Evolutionary conservation across 2,113 vertebrate genomes (phyloP), one percentile per base, ranked within the genome.

Genomic region (Phrynosoma blainvillii): DNA sequence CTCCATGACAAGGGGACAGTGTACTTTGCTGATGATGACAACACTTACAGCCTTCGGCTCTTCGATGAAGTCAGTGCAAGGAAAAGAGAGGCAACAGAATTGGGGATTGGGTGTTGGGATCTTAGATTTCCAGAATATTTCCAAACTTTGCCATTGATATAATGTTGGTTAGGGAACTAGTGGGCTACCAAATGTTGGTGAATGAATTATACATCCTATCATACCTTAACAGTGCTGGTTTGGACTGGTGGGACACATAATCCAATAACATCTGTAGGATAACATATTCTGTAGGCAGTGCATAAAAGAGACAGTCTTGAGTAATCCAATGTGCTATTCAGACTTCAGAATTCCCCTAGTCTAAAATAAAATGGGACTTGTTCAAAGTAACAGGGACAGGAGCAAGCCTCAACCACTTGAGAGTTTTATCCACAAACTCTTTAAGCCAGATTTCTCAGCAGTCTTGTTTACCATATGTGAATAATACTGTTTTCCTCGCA

Each of bases 11-110:
- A 95, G 79, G 98, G 97, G 4, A 95, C 98, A 0, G 97, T 98
- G 66, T 98, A 98, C 92, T 98, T 98, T 88, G 98, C 98, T 0
- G 98, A 98, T 1, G 98, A 98, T 71, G 98, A 98, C 95, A 98
- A 98, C 94, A 98, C 98, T 0, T 98, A 98, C 92, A 98, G 98
- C 92, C 94, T 98, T 91, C 96, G 97, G 82, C 96, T 98, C 91
- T 98, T 98, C 91, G 98, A 98, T 66, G 98, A 98, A 97, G 98
- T 98, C 89, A 94, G 87, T 25, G 11, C 16, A 0, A 4, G 11
- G 25, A 1, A 27, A 30, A n/a, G 68, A 27, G 3, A 32, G 2
- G 36, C 20, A 8, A 1, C 52, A 56, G 42, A 62, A 14, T 14
- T 25, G 40, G n/a, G 5, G 18, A 1, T 32, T 2, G 70, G 2